Conservation (phyloP, 2,113 vertebrate species). For the Pelobates fuscus region DNA sequence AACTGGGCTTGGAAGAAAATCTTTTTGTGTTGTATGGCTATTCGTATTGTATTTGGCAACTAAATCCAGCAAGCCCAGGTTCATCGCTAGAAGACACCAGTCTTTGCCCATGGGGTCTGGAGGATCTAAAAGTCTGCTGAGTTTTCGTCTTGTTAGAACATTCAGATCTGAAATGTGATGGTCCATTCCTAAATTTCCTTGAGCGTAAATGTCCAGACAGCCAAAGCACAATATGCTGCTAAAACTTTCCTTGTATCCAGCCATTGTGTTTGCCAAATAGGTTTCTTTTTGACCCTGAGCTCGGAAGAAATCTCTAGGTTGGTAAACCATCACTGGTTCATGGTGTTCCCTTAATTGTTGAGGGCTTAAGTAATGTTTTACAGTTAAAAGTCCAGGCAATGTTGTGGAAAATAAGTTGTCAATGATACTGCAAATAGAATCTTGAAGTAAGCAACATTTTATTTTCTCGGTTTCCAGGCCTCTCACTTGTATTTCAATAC, state of each 20-base stretch:
- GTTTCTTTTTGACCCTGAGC: conserved; percentile 87
- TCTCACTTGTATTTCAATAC: conserved; percentile 90
- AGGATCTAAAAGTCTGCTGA: conserved; percentile 91
- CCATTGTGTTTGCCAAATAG: conserved; percentile 94
- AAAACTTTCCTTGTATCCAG: conserved; percentile 94
- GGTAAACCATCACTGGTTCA: conserved; percentile 94
- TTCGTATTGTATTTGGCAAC: conserved; percentile 87
- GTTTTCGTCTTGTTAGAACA: conserved; percentile 84
- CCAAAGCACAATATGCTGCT: conserved; percentile 91
- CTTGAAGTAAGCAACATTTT: conserved; percentile 89
- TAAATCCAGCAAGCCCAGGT: conserved; percentile 89
- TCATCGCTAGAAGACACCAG: conserved; percentile 98
- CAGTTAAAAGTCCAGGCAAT: conserved; percentile 86
- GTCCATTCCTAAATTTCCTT: conserved; percentile 84
- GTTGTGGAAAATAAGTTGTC: conserved; percentile 90
- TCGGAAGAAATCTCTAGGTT: conserved; percentile 94
- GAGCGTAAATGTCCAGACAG: conserved; percentile 87
- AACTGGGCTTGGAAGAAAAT: conserved; percentile 81
- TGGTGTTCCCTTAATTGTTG: conserved; percentile 94
- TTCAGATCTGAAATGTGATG: conserved; percentile 86
- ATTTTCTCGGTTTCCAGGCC: conserved; percentile 84
- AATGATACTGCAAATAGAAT: conserved; percentile 89
- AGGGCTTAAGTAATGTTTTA: conserved; percentile 93
- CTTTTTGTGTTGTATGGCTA: conserved; percentile 68
- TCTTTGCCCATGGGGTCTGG: conserved; percentile 96